Evolutionary conservation across 2,888 invertebrate species (phyloP).

Genomic region (Craniophora ligustri): DNA sequence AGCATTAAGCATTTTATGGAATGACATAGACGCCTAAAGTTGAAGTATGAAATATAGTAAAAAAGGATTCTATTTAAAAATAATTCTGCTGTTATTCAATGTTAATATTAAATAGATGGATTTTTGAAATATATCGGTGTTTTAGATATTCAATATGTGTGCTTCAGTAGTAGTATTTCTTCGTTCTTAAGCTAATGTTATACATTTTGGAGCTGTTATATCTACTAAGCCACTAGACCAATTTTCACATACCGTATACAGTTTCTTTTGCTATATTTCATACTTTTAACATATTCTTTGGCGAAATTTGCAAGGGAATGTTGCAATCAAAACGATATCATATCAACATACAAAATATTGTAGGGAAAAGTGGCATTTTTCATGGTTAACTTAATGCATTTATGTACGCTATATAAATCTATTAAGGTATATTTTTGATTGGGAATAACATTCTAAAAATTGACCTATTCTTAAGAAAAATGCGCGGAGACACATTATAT

Average conservation of each 20-base stretch:
- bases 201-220: conserved; percentile 40
- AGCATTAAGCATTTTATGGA: conserved; percentile 42
- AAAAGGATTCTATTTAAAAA: conserved; percentile 18
- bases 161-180: conserved; percentile 22
- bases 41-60: conserved; percentile 46
- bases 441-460: not conserved
- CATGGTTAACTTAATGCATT: conserved; percentile 51
- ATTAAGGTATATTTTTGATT: conserved; percentile 12
- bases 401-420: conserved; percentile 32
- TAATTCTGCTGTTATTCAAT: conserved; percentile 35
- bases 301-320: conserved; percentile 42
- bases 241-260: conserved; percentile 39
- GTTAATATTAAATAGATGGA: conserved; percentile 32
- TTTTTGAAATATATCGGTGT: conserved; percentile 41
- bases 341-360: conserved; percentile 55
- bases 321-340: conserved; percentile 61
- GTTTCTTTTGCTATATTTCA: conserved; percentile 39
- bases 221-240: conserved; percentile 35
- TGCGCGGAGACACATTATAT: not conserved
- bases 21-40: conserved; percentile 23
- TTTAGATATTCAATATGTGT: conserved; percentile 33
- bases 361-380: conserved; percentile 49
- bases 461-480: not conserved
- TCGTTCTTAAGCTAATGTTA: conserved; percentile 5
- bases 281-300: conserved; percentile 26